These are phyloP conservation scores for Thalassaphorura encarpata DNA, from an alignment of 1,140 invertebrate species.

Conservation along the genomic window DNA sequence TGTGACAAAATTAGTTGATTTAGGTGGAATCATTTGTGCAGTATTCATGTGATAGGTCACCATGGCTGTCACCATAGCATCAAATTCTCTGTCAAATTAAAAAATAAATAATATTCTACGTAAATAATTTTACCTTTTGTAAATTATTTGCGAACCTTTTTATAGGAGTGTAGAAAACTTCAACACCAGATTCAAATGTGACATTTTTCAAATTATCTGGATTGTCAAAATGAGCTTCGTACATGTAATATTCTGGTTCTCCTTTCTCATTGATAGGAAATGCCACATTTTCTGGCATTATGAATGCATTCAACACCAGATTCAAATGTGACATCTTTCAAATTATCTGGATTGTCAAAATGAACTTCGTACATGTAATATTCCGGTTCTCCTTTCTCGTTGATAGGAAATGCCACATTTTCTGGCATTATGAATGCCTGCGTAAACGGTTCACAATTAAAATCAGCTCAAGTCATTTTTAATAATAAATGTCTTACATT, in stretches of 20 bases:
- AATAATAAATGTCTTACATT: too few relatives aligned
- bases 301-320: not conserved
- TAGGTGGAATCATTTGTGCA: conserved; percentile 2
- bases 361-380: too few relatives aligned
- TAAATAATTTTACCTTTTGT: not conserved
- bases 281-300: not conserved
- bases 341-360: not conserved
- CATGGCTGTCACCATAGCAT: not conserved
- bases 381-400: too few relatives aligned
- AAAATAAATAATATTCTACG: not conserved
- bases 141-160: not conserved
- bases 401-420: too few relatives aligned
- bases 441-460: too few relatives aligned
- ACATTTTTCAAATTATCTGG: not conserved
- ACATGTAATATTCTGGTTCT: not conserved
- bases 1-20: not conserved
- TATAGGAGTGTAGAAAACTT: not conserved
- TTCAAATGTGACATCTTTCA: too few relatives aligned
- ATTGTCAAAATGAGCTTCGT: conserved; percentile 10
- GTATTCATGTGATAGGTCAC: not conserved
- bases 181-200: not conserved
- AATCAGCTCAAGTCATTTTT: too few relatives aligned
- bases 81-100: not conserved
- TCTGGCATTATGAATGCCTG: too few relatives aligned
- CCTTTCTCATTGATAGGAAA: not conserved